Conservation (phyloP, 2,113 vertebrate species). For the Neoarius graeffei region DNA sequence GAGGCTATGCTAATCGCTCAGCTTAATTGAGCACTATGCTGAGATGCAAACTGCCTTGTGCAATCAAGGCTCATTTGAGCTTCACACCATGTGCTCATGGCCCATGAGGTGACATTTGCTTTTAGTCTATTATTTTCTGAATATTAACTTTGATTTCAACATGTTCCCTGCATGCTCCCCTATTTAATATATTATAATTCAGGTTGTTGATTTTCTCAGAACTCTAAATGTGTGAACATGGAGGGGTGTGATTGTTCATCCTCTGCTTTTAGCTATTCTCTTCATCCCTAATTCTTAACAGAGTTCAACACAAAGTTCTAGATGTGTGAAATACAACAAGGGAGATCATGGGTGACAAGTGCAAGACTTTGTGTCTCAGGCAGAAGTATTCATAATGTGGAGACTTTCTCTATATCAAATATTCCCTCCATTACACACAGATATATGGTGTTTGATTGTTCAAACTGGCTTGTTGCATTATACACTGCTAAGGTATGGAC, state of each 20-base stretch:
- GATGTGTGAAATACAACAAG: background rate
- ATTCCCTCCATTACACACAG: background rate
- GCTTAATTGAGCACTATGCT: conserved; percentile 60
- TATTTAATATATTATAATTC: conserved; percentile 44
- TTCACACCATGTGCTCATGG: conserved; percentile 52
- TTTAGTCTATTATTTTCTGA: conserved; percentile 52
- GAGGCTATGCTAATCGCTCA: conserved; percentile 55
- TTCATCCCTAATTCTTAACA: conserved; percentile 32
- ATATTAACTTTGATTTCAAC: conserved; percentile 53
- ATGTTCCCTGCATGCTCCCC: conserved; percentile 41
- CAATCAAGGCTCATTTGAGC: conserved; percentile 60
- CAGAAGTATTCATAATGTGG: background rate
- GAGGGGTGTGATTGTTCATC: conserved; percentile 38
- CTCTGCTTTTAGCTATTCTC: conserved; percentile 5
- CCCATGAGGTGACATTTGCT: conserved; percentile 57
- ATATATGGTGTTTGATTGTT: background rate
- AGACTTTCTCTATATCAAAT: background rate
- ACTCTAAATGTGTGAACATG: conserved; percentile 30
- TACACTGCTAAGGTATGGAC: background rate
- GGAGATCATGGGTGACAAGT: background rate
- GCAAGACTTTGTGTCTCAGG: background rate
- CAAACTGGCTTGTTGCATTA: background rate
- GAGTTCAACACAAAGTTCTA: conserved; percentile 1
- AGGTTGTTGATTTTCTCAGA: conserved; percentile 48
- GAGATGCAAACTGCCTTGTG: conserved; percentile 54